Conservation (phyloP, 2,888 invertebrate species). For the Antheraea assamensis region DNA sequence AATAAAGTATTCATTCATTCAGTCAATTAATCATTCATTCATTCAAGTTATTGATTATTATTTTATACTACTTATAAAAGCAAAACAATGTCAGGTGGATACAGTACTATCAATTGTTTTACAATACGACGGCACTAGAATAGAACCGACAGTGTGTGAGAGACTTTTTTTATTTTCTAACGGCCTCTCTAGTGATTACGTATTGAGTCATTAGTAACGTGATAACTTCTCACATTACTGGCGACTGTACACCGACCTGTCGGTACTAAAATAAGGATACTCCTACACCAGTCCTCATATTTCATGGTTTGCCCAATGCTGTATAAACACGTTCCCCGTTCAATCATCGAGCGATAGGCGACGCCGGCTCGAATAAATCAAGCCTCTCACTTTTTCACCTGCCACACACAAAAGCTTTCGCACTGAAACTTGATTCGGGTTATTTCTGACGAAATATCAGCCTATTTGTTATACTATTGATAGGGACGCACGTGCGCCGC, state of each 20-base stretch:
- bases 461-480: slow-evolving; percentile 82
- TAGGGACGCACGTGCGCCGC: slow-evolving; percentile 76
- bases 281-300: slow-evolving; percentile 74
- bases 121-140: neutral
- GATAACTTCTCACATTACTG: neutral
- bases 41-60: too few relatives aligned
- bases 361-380: slow-evolving; percentile 80
- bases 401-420: slow-evolving; percentile 81
- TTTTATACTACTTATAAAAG: too few relatives aligned
- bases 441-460: slow-evolving; percentile 82
- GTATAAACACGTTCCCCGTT: slow-evolving; percentile 79
- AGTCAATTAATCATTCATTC: too few relatives aligned
- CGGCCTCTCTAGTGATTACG: neutral
- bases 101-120: too few relatives aligned
- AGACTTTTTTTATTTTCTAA: neutral
- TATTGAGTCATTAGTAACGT: neutral
- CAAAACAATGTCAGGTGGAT: too few relatives aligned
- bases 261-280: slow-evolving; percentile 40
- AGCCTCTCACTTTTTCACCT: slow-evolving; percentile 81
- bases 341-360: slow-evolving; percentile 79
- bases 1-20: too few relatives aligned
- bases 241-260: neutral
- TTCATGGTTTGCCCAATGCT: slow-evolving; percentile 69
- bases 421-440: slow-evolving; percentile 81
- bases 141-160: neutral